A percentile compares a stretch with the other conserved stretches of the same genome.
phyloP scores from a whole-genome alignment of 1,140 invertebrate genomes.

The Prorops nasuta region DNA sequence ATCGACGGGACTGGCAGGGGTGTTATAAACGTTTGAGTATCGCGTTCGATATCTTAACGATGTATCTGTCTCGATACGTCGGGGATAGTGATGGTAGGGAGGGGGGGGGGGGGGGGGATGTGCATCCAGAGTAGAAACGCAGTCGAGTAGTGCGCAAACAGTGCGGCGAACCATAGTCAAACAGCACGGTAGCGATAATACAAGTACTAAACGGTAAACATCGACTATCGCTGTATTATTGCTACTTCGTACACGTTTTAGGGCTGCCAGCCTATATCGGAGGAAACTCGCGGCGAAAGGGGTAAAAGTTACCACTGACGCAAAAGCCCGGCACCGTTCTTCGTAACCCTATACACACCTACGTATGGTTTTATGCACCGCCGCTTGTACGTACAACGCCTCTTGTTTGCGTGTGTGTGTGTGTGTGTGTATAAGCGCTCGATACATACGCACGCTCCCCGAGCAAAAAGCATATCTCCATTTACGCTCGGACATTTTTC shows the following conservation, averaged over 20 bases:
- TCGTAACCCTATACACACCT: too few species aligned
- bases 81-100: too few species aligned
- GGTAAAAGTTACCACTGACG: conserved; percentile 21
- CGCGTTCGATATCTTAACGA: conserved; percentile 46
- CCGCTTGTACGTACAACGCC: too few species aligned
- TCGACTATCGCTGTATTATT: conserved; percentile 39
- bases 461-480: conserved; percentile 37
- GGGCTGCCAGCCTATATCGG: conserved; percentile 21
- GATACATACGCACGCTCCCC: conserved; percentile 1
- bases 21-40: too few species aligned
- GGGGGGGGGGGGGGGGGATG: too few species aligned
- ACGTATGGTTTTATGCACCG: too few species aligned
- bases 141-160: conserved; percentile 38
- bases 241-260: conserved; percentile 30
- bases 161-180: conserved; percentile 38
- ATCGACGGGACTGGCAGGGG: too few species aligned
- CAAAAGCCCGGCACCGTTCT: too few species aligned
- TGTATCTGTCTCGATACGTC: conserved; percentile 37
- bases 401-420: conserved; percentile 4
- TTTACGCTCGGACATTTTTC: conserved; percentile 42
- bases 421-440: conserved; percentile 14
- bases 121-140: too few species aligned
- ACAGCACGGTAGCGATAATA: conserved; percentile 44
- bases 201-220: conserved; percentile 38
- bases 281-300: conserved; percentile 17